Evolutionary conservation across 2,888 invertebrate species (phyloP).

Genomic region (Cryptus armator): DNA sequence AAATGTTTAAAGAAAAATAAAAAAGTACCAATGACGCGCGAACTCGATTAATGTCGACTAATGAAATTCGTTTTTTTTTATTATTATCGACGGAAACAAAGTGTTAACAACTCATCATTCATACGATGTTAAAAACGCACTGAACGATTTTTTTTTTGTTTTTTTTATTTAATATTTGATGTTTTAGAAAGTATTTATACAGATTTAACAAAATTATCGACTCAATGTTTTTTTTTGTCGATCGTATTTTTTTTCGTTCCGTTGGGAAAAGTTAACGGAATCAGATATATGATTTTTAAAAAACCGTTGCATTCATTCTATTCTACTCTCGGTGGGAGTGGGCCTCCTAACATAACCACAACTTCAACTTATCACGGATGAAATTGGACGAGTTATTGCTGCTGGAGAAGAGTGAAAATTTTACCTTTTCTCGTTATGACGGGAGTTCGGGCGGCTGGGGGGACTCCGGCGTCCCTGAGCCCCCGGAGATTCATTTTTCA

Average conservation of each 20-base stretch:
- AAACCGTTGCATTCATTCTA: neutral
- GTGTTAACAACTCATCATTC: too few relatives aligned
- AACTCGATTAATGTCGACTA: neutral
- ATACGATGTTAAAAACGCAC: too few relatives aligned
- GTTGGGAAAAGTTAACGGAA: too few relatives aligned
- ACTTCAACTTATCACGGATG: neutral
- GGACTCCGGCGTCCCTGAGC: constrained; percentile 72
- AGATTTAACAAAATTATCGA: too few relatives aligned
- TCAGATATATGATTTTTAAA: too few relatives aligned
- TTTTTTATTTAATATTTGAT: too few relatives aligned
- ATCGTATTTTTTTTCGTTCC: too few relatives aligned
- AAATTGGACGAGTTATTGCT: neutral
- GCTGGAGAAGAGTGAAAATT: constrained; percentile 67
- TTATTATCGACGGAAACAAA: too few relatives aligned
- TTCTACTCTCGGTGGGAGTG: too few relatives aligned
- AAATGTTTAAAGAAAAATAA: neutral
- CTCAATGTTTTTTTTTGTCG: too few relatives aligned
- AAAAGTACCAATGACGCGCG: neutral
- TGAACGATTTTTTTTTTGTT: too few relatives aligned
- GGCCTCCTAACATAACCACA: neutral
- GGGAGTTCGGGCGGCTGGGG: constrained; percentile 74
- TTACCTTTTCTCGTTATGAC: constrained; percentile 72
- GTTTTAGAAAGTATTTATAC: too few relatives aligned
- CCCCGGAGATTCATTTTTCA: constrained; percentile 81
- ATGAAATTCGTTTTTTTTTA: neutral